Base-by-base conservation (phyloP, 92 coral and sea anemone genomes). In the Porites rus region DNA sequence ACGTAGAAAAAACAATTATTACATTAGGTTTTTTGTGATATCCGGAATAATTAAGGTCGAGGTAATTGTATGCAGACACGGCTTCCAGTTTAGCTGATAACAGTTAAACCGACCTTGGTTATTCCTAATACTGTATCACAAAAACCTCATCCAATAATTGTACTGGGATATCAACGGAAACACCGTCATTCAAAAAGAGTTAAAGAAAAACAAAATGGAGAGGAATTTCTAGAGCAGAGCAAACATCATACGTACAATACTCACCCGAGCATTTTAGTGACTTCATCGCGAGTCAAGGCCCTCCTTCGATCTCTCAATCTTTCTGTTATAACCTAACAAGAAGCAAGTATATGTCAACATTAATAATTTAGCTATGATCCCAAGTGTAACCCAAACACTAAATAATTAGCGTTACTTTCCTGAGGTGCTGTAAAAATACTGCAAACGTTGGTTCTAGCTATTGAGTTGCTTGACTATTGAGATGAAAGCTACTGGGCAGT, bases 191-290 rank as follows among this genome's bases (percentile, higher is more conserved):
- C 61, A 56, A 56, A 56, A 14, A 54, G 60, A 54, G 60, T 10
- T 38, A 38, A 38, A 2, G 14, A 54, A 8, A 50, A 25, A 24
- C 20, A 16, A 12, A 72, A 46, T 12, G 6, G 16, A 8, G 61
- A 56, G 61, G 61, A 56, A 3, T 11, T 17, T 50, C 38, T 0
- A 43, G 21, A 51, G 0, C 0, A 21, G 20, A 56, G 2, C 6
- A 10, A 7, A 28, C 5, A 14, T 51, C 13, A n/a, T 52, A 14
- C 28, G 60, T 9, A 10, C 21, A 65, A 9, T 1, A 16, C 95
- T 73, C 88, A 97, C 99, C 98, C 94, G 68, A 97, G 91, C 60
- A 94, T 89, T 65, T 84, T 89, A 74, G 96, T 92, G 72, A 97
- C 93, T 61, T 95, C 98, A 77, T 91, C 71, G 70, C 80, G 88